Evolutionary conservation across 2,113 vertebrate species (phyloP).

Genomic region (Sarotherodon lohbergeri): DNA sequence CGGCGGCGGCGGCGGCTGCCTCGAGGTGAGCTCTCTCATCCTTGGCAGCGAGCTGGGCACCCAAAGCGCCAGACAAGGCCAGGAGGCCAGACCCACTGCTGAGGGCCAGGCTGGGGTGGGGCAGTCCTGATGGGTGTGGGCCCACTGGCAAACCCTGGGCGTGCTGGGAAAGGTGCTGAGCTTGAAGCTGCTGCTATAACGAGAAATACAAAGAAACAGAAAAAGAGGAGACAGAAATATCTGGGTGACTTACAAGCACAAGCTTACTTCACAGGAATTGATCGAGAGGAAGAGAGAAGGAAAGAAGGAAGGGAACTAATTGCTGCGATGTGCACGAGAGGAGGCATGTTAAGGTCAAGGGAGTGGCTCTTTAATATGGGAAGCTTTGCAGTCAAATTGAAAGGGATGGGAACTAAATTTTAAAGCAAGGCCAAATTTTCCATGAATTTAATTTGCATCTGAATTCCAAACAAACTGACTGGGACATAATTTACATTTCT

Average conservation of each 20-base stretch:
- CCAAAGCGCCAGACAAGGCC: slow-evolving; percentile 81
- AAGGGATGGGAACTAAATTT: neutral
- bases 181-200: slow-evolving; percentile 86
- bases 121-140: slow-evolving; percentile 78
- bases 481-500: neutral
- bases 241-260: slow-evolving; percentile 40
- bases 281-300: slow-evolving; percentile 2
- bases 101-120: slow-evolving; percentile 74
- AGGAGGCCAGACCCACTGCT: slow-evolving; percentile 78
- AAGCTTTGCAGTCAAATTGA: neutral
- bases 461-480: neutral
- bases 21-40: slow-evolving; percentile 81
- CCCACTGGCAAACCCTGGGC: slow-evolving; percentile 77
- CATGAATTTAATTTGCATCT: neutral
- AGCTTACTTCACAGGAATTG: neutral
- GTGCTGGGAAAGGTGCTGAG: slow-evolving; percentile 88
- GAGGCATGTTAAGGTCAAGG: slow-evolving; percentile 1
- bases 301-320: slow-evolving; percentile 37
- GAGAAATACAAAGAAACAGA: neutral
- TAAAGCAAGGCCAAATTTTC: neutral
- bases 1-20: slow-evolving; percentile 48
- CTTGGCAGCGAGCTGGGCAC: slow-evolving; percentile 82
- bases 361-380: neutral
- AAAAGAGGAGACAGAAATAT: neutral
- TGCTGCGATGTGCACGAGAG: slow-evolving; percentile 42